Evolutionary conservation across 2,888 invertebrate species (phyloP).

Genomic region (Drosophila buzzatii): DNA sequence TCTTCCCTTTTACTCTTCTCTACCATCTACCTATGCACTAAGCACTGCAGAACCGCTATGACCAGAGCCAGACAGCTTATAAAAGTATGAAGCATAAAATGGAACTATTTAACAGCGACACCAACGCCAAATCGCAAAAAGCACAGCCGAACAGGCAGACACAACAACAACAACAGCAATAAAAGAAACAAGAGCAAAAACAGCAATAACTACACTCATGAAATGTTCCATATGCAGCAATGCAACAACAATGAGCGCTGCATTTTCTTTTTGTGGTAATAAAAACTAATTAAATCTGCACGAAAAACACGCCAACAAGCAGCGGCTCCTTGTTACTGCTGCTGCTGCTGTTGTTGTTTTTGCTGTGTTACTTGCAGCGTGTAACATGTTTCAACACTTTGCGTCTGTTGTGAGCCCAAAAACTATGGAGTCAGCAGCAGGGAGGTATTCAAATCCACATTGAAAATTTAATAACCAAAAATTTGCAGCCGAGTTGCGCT

Average conservation of each 20-base stretch:
- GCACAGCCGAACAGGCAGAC: constrained; percentile 20
- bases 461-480: constrained; percentile 79
- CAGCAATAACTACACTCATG: constrained; percentile 24
- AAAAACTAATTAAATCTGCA: constrained; percentile 76
- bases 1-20: background rate
- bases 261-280: constrained; percentile 59
- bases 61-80: constrained; percentile 22
- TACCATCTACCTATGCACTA: background rate
- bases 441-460: constrained; percentile 69
- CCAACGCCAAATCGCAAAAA: constrained; percentile 29
- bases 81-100: constrained; percentile 56
- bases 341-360: constrained; percentile 24
- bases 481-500: constrained; percentile 51
- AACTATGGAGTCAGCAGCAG: constrained; percentile 22
- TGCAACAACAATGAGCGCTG: constrained; percentile 40
- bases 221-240: constrained; percentile 60
- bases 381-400: constrained; percentile 79
- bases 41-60: constrained; percentile 37
- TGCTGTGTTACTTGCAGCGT: constrained; percentile 23
- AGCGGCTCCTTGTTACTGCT: constrained; percentile 35
- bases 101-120: constrained; percentile 55
- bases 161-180: constrained; percentile 5
- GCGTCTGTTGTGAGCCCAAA: constrained; percentile 53
- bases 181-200: constrained; percentile 3
- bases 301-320: constrained; percentile 55